Conservation (phyloP, 1,140 invertebrate genomes). For the Planococcus citri region DNA sequence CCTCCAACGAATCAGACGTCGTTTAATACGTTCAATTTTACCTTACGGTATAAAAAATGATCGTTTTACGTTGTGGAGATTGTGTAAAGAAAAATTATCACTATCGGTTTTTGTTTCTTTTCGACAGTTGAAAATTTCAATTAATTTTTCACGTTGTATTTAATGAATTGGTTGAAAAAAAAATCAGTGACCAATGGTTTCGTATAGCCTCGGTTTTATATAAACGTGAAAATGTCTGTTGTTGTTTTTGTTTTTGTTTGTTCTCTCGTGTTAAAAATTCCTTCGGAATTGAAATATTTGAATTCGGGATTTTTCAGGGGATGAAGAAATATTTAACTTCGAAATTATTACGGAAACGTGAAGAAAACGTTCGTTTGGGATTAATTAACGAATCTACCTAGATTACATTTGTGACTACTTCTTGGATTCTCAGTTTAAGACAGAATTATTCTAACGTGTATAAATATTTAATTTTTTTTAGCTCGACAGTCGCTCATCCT, state of each 20-base stretch:
- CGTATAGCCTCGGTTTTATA: neutral
- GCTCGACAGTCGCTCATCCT: slow-evolving; percentile 92
- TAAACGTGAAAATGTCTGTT: neutral
- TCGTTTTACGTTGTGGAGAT: too few species aligned
- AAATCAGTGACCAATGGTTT: slow-evolving; percentile 3
- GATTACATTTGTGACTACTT: neutral
- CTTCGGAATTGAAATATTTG: neutral
- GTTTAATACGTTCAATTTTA: too few species aligned
- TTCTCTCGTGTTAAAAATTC: neutral
- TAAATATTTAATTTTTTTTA: slow-evolving; percentile 38
- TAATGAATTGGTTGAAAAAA: slow-evolving; percentile 3
- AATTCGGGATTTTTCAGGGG: slow-evolving; percentile 6
- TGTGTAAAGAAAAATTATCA: too few species aligned
- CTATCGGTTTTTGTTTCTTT: too few species aligned
- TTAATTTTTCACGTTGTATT: neutral
- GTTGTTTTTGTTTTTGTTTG: neutral
- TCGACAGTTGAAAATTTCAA: too few species aligned
- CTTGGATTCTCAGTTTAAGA: neutral
- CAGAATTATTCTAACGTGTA: neutral
- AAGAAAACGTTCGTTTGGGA: neutral
- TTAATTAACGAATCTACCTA: neutral
- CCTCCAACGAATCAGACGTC: too few species aligned
- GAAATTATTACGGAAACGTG: neutral
- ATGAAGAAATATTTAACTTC: neutral
- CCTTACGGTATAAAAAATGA: too few species aligned